Evolutionary conservation across 2,888 invertebrate genomes (phyloP).

Genomic region (Lagria hirta): DNA sequence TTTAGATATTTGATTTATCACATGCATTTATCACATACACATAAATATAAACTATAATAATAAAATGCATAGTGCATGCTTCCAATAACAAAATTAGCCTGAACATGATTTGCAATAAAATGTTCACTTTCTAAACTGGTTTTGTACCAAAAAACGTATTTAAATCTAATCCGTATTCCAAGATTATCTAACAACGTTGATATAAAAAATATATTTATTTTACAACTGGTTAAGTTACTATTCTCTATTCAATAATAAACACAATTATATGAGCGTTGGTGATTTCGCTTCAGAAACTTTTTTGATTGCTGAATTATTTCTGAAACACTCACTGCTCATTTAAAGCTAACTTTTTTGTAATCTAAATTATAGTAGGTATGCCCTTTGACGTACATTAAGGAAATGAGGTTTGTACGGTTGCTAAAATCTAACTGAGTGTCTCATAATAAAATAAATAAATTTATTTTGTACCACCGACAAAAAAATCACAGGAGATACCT

Average conservation of each 20-base stretch:
- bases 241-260: slow-evolving; percentile 32
- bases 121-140: slow-evolving; percentile 26
- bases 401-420: slow-evolving; percentile 25
- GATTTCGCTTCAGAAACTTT: slow-evolving; percentile 10
- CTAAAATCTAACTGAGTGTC: slow-evolving; percentile 13
- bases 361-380: too few species aligned
- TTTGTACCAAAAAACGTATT: slow-evolving; percentile 34
- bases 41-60: slow-evolving; percentile 33
- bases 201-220: slow-evolving; percentile 37
- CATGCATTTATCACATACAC: slow-evolving; percentile 38
- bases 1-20: slow-evolving; percentile 35
- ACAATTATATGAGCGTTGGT: slow-evolving; percentile 18
- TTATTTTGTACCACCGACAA: slow-evolving; percentile 16
- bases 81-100: slow-evolving; percentile 30
- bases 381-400: slow-evolving; percentile 4
- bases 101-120: slow-evolving; percentile 27
- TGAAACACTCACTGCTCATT: slow-evolving; percentile 8
- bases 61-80: slow-evolving; percentile 36
- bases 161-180: slow-evolving; percentile 29
- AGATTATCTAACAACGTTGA: slow-evolving; percentile 32
- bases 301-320: slow-evolving; percentile 7
- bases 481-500: slow-evolving; percentile 11
- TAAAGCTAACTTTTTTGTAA: slow-evolving; percentile 8
- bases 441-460: slow-evolving; percentile 12
- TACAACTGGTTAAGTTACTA: slow-evolving; percentile 28